These are phyloP conservation scores for Dipodomys ordii DNA, from an alignment of 2,113 vertebrate genomes.

Conservation along the genomic window DNA sequence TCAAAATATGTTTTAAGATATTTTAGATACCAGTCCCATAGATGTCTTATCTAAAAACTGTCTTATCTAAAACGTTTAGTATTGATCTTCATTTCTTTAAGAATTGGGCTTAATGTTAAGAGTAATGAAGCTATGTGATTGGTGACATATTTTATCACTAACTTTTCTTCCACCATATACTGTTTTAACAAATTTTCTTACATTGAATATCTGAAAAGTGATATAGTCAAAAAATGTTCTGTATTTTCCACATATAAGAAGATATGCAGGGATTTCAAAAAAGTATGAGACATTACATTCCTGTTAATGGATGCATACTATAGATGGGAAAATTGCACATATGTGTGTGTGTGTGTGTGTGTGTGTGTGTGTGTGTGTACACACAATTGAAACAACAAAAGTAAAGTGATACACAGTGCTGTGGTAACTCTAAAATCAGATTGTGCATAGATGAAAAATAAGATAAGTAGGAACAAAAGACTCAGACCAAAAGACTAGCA, in stretches of 20 bases:
- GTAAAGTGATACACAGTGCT: neutral
- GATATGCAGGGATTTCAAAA: neutral
- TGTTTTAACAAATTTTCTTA: slow-evolving; percentile 32
- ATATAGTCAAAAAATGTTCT: slow-evolving; percentile 7
- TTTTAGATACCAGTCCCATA: neutral
- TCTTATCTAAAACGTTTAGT: too few relatives aligned
- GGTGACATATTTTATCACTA: neutral
- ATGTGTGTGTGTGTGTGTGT: too few relatives aligned
- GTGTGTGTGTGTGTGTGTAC: neutral
- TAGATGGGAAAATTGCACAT: neutral
- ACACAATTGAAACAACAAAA: neutral
- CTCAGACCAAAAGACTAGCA: slow-evolving; percentile 20
- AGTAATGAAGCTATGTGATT: neutral
- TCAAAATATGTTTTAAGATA: slow-evolving; percentile 19
- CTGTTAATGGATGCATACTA: neutral
- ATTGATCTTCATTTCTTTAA: neutral
- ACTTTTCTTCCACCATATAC: neutral
- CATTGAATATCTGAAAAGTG: neutral
- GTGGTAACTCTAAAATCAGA: neutral
- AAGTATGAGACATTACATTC: neutral
- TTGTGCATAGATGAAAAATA: neutral
- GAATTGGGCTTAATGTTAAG: neutral
- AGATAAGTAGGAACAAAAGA: neutral
- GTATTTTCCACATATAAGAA: neutral
- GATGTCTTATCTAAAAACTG: neutral